A percentile compares a stretch with the other conserved stretches of the same genome.
Evolutionary conservation across 2,797 vertebrate species (phyloP).

Genomic region (Paedocypris micromegethes): DNA sequence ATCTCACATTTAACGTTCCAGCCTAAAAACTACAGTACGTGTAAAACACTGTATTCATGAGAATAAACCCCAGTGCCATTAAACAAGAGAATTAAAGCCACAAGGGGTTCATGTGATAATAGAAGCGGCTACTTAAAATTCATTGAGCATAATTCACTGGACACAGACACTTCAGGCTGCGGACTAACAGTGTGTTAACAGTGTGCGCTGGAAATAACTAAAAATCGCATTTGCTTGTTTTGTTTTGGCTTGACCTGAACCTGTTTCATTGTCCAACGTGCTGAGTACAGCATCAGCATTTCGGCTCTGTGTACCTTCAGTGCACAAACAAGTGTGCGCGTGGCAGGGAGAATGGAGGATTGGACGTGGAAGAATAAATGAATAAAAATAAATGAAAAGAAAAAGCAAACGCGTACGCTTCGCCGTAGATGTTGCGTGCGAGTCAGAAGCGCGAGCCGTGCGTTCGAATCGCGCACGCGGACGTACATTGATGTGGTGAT

Average conservation of each 20-base stretch:
- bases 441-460: constrained; percentile 15
- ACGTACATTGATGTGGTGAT: not conserved
- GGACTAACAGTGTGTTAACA: constrained; percentile 43
- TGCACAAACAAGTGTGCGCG: not conserved
- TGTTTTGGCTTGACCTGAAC: constrained; percentile 41
- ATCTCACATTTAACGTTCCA: not conserved
- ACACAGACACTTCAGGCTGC: constrained; percentile 4
- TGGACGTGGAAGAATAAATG: not conserved
- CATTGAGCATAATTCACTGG: constrained; percentile 19
- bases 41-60: constrained; percentile 7
- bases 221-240: constrained; percentile 16
- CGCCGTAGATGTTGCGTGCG: not conserved
- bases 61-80: constrained; percentile 15
- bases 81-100: constrained; percentile 19
- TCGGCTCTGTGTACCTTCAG: not conserved
- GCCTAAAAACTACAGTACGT: constrained; percentile 1
- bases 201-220: constrained; percentile 46
- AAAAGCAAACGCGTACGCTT: not conserved
- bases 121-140: constrained; percentile 21
- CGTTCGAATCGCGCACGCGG: constrained; percentile 5
- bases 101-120: constrained; percentile 2
- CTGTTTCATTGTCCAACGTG: constrained; percentile 60
- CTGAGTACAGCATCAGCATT: constrained; percentile 43
- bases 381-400: not conserved
- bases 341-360: not conserved